These are phyloP conservation scores for Araneus ventricosus DNA, from an alignment of 1,140 invertebrate genomes.

Conservation along the genomic window DNA sequence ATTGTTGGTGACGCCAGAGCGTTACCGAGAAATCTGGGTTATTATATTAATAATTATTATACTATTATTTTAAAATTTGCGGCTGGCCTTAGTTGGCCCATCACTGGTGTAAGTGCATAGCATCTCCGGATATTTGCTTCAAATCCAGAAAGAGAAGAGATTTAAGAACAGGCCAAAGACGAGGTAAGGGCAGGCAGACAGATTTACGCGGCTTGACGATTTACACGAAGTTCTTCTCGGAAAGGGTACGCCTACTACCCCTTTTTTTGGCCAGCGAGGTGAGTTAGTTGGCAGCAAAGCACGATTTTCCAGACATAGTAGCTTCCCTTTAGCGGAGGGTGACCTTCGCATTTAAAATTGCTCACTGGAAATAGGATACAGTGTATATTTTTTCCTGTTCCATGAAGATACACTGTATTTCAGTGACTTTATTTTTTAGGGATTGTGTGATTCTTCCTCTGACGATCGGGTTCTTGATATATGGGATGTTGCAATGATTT, in stretches of 20 bases:
- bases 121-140: no score
- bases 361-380: constrained; percentile 6
- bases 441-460: background rate
- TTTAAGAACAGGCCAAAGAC: constrained; percentile 14
- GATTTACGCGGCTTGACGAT: constrained; percentile 32
- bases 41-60: no score
- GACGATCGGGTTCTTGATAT: background rate
- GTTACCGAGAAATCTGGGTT: no score
- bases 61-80: no score
- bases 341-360: background rate
- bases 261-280: background rate
- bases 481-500: background rate
- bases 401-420: background rate
- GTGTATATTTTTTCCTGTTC: background rate
- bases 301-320: background rate
- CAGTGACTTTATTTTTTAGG: background rate
- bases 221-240: constrained; percentile 23
- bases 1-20: no score
- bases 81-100: no score
- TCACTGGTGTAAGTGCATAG: no score
- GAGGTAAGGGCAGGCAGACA: constrained; percentile 39
- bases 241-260: constrained; percentile 22
- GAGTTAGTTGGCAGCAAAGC: background rate
- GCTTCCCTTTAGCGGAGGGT: background rate
- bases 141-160: background rate